phyloP scores from a whole-genome alignment of 2,797 vertebrate species.

The Thalassophryne amazonica region DNA sequence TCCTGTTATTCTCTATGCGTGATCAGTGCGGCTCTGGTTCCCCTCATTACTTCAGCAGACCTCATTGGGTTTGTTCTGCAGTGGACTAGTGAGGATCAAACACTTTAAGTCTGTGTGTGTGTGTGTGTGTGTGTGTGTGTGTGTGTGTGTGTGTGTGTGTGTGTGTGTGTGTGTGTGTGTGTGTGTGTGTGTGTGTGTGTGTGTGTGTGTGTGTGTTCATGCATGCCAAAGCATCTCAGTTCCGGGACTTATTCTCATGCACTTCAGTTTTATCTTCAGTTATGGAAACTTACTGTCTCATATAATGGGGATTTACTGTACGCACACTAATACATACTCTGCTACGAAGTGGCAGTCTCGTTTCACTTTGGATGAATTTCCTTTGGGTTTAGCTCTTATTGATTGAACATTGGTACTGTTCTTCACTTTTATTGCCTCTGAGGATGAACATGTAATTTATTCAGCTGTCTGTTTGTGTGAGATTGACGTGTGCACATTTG shows the following conservation, averaged over 20 bases:
- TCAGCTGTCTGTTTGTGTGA: background rate
- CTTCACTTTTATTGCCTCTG: background rate
- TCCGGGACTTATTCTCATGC: background rate
- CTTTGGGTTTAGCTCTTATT: background rate
- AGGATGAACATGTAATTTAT: background rate
- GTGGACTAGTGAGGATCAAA: slow-evolving; percentile 37
- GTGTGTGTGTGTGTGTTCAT: slow-evolving; percentile 8
- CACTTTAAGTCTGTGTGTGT: background rate
- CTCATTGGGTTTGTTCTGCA: slow-evolving; percentile 63
- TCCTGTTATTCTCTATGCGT: slow-evolving; percentile 66
- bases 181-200: slow-evolving; percentile 13
- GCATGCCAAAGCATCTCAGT: slow-evolving; percentile 8
- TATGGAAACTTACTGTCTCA: background rate
- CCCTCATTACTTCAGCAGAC: slow-evolving; percentile 66
- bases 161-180: background rate
- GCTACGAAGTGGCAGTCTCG: background rate
- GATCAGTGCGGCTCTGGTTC: slow-evolving; percentile 68
- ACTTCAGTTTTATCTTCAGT: background rate
- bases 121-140: background rate
- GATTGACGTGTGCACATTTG: background rate
- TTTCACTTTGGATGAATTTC: background rate
- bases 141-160: background rate
- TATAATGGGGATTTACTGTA: background rate
- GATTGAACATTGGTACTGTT: background rate
- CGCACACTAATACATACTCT: background rate